Evolutionary conservation across 1,140 invertebrate species (phyloP), one percentile per base, ranked within the genome.

Genomic region (Mycetomoellerius zeteki): DNA sequence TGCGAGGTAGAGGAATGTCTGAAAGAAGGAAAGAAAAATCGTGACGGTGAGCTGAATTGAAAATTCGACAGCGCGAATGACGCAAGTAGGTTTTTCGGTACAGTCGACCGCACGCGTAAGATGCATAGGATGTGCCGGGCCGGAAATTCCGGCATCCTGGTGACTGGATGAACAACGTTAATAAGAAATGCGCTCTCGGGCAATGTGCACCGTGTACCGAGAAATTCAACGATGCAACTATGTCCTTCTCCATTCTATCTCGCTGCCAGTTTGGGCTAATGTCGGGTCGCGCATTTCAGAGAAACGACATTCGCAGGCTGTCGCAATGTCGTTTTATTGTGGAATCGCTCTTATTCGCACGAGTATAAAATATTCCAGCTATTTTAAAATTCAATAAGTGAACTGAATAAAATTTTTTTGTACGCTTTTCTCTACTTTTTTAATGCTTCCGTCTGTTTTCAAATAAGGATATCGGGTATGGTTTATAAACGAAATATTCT

Each of bases 111-210:
- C 65, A 69, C 65, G 65, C 76, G 50, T 65, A 81, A 80, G 76
- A 47, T 86, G 50, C 64, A 81, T 47, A 50, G 65, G 60, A 73
- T 56, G 33, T 33, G 24, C 60, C 62, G 16, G 60, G 14, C 64
- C 30, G 84, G 85, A 86, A 86, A 81, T 86, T 86, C 64, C 50
- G 50, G 62, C 82, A 43, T 47, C 72, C 64, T 30, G 56, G 30
- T 56, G 85, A 86, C 75, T 69, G 77, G 77, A 86, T 86, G 85
- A 86, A 58, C 37, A 50, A 5, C 64, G 64, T 86, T 86, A 86
- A 86, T 86, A 86, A 86, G 76, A 82, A 86, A 86, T 80, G 85
- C 52, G 37, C 64, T 69, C 76, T 12, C 27, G 52, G 47, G 27
- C 60, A 5, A 27, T 5, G 33, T 64, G 73, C 24, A 8, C n/a